Percentiles rank a stretch among this genome's conserved stretches.
Conservation (phyloP, 2,888 invertebrate genomes). For the Chymomyza fuscimana region DNA sequence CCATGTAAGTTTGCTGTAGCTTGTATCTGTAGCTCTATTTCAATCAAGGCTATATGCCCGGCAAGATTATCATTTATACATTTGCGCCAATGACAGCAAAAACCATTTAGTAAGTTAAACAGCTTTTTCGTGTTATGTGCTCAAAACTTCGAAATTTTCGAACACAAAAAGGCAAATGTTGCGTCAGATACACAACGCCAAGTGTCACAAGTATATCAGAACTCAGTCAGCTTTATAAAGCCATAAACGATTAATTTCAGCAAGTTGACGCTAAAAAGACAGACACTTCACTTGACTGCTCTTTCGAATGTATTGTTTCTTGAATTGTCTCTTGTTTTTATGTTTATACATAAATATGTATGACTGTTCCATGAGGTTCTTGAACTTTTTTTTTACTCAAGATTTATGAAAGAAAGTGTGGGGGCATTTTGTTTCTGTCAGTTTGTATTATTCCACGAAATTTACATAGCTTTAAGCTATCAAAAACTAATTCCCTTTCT, state of each 20-base stretch:
- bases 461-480: background rate
- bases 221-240: conserved; percentile 11
- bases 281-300: conserved; percentile 24
- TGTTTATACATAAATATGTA: background rate
- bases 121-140: conserved; percentile 47
- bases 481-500: conserved; percentile 2
- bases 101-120: conserved; percentile 61
- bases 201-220: conserved; percentile 41
- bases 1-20: background rate
- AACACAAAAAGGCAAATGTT: background rate
- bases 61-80: conserved; percentile 33
- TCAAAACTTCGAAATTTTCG: conserved; percentile 21
- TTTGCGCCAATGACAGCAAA: conserved; percentile 33
- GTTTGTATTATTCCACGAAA: background rate
- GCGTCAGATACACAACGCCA: conserved; percentile 32
- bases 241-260: conserved; percentile 53
- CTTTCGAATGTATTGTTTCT: background rate
- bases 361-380: conserved; percentile 51
- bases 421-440: conserved; percentile 29
- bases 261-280: conserved; percentile 35
- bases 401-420: conserved; percentile 54
- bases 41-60: conserved; percentile 4
- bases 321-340: background rate
- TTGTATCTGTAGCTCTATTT: background rate
- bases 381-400: conserved; percentile 50